A percentile compares a stretch with the other conserved stretches of the same genome.
Conservation (phyloP, 1,140 invertebrate genomes). For the Apolygus lucorum region DNA sequence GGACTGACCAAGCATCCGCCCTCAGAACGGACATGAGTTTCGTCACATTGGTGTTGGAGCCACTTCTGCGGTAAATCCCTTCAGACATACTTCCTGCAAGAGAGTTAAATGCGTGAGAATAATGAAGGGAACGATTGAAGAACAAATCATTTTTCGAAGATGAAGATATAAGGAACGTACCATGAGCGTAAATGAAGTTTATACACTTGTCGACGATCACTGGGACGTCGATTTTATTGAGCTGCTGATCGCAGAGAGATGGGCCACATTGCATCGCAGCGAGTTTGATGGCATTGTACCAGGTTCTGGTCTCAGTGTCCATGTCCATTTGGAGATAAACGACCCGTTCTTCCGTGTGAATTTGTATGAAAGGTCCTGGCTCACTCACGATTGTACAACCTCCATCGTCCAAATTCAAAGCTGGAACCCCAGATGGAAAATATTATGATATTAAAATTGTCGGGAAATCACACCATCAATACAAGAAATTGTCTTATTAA, state of each 20-base stretch:
- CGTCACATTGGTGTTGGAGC: conserved; percentile 63
- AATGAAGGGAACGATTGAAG: conserved; percentile 1
- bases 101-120: conserved; percentile 4
- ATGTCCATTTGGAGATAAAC: conserved; percentile 64
- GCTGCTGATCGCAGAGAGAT: conserved; percentile 67
- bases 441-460: too few species aligned
- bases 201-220: conserved; percentile 85
- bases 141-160: conserved; percentile 12
- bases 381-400: conserved; percentile 38
- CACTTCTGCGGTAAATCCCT: conserved; percentile 76
- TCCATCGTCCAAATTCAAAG: conserved; percentile 42
- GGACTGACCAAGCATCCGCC: conserved; percentile 71
- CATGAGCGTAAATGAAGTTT: conserved; percentile 76
- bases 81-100: conserved; percentile 63
- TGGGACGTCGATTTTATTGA: conserved; percentile 76
- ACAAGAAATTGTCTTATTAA: too few species aligned
- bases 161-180: conserved; percentile 40
- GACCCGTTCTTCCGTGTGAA: conserved; percentile 53
- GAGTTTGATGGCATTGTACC: conserved; percentile 61
- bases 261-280: conserved; percentile 68
- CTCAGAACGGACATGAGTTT: conserved; percentile 63
- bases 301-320: conserved; percentile 44
- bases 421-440: too few species aligned
- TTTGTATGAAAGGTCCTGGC: conserved; percentile 51
- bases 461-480: too few species aligned